Base-by-base conservation (phyloP, 2,797 vertebrate genomes). In the Delichon dasypus region DNA sequence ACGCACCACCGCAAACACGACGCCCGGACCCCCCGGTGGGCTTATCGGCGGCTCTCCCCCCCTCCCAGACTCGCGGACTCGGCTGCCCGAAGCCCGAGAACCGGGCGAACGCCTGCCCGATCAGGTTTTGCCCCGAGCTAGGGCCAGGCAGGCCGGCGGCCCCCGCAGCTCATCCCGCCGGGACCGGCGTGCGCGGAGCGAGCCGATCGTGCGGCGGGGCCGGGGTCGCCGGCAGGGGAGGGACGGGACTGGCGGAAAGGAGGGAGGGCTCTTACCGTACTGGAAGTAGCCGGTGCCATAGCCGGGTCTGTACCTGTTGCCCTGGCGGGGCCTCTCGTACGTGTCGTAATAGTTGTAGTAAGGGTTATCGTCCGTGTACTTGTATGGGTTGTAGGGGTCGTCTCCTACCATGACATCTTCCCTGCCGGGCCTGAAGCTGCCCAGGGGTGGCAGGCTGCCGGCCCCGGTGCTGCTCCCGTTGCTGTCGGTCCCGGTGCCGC, bases 251-350 rank as follows among this genome's bases (percentile, higher is more conserved):
- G 68, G 40, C 26, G 4, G 45, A 10, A 58, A 30, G n/a, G 22
- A 68, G 70, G 14, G 36, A 38, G 36, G 10, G 20, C 48, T 94
- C 98, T 99, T 98, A 99, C 99, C 99, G 62, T 99, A 97, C 97
- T 99, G 99, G 95, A 99, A 99, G 94, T 99, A 98, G 36, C 98
- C 97, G 73, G 99, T 99, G 94, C 99, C 99, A 6, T 99, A 99
- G 50, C 99, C 99, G 2, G 98, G 98, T 81, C 99, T 98, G 60
- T 98, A 83, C 88, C 98, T 97, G 68, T 97, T 95, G 66, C 98
- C 97, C 10, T 97, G 68, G 55, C 98, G 97, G 17, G 98, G 98
- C 95, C 98, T 97, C 90, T 99, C 99, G 38, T 99, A 99, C 3
- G 98, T 98, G 95, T 99, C 99, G 72, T 99, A 98, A 94, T 99